Base-by-base conservation (phyloP, 2,113 vertebrate genomes). In the Boulengerochromis microlepis region DNA sequence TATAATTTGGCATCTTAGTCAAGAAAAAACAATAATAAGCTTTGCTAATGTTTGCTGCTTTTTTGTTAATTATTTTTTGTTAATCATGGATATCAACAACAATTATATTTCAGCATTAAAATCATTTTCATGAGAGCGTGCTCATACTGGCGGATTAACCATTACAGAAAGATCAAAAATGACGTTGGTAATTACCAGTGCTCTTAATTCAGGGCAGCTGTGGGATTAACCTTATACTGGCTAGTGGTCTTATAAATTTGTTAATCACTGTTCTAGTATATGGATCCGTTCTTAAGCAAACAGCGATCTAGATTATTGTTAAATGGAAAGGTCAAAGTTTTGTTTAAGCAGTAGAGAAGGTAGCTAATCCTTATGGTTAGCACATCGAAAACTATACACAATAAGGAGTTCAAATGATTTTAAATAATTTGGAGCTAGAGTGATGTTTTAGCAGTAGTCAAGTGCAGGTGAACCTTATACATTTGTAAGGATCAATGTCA, bases 381-480 rank as follows among this genome's bases (percentile, higher is more conserved):
- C 29, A 76, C 71, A 29, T 6, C 0, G 5, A 0, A 71, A 71
- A 24, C 8, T 24, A 10, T 0, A 8, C 24, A 74, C 38, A 45
- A 16, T 76, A 74, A 45, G 2, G 16, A 64, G 16, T 47, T 47
- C 1, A 24, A 18, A 7, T 1, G 1, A 45, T 29, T 47, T 76
- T 19, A 47, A 31, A 76, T 50, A 50, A 74, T 45, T 18, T 2
- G 4, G 40, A 26, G 40, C 15, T 45, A 2, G 1, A 29, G 9
- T 26, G 42, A 18, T 47, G 5, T 18, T 74, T 45, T 7, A 47
- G 71, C 0, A 3, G 24, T 19, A 47, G 15, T 29, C 40, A 29
- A 0, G 10, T 5, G 16, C 24, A 12, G 4, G 15, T 47, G 71
- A 76, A 29, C 71, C 33, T 13, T 38, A n/a, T 38, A 69, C 40